Base-by-base conservation (phyloP, 2,113 vertebrate genomes). In the Paracyprichromis sp. region DNA sequence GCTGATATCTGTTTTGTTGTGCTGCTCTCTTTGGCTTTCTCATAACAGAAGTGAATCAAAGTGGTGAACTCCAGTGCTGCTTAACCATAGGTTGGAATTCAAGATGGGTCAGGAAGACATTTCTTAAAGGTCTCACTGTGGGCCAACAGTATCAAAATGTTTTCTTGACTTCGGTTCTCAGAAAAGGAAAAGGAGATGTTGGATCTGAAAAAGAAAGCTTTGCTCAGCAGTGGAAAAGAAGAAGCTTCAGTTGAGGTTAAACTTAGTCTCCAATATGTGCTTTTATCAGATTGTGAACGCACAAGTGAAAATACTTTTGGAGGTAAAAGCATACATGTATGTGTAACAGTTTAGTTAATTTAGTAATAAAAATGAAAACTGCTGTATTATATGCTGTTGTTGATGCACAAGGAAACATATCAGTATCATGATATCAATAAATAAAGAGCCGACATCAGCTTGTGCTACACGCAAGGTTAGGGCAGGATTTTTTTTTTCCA, bases 111-210 rank as follows among this genome's bases (percentile, higher is more conserved):
- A 78, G 43, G 61, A 83, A 63, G 50, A 43, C 11, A 10, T 85
- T 79, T 85, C 7, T 85, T 45, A 40, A 87, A 63, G 82, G 61
- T 83, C 53, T 79, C 57, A 24, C 16, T 40, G 43, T 83, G 40
- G 40, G 80, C 36, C 53, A 80, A 82, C 8, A 84, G 82, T 34
- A 43, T 88, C 83, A 82, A 82, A 80, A 24, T 83, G 83, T 92
- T 88, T 66, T 73, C 57, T 80, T 92, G 89, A 89, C 89, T 84
- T 82, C 56, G 4, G 69, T 38, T 81, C 34, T 80, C 19, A 21
- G 66, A 45, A 85, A 80, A 73, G 31, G 40, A 45, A 86, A 88
- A 80, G 69, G 80, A 89, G 54, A 88, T 45, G 40, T 69, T 53
- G 29, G 17, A n/a, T 79, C 36, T 86, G 45, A 53, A 36, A 63